Evolutionary conservation across 2,113 vertebrate species (phyloP).

Genomic region (Turdus rufiventris): DNA sequence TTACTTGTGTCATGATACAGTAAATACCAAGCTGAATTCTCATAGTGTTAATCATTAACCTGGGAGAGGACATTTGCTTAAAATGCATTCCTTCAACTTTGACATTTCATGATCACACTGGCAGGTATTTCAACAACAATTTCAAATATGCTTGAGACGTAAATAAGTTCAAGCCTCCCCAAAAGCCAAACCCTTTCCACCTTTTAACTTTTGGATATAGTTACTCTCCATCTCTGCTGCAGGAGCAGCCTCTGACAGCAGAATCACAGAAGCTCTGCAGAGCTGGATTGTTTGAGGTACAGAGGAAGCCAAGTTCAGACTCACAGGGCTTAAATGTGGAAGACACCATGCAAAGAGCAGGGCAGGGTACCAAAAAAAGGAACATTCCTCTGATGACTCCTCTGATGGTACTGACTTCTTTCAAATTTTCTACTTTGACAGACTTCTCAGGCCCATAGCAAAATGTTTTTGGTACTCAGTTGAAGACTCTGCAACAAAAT

Average conservation of each 20-base stretch:
- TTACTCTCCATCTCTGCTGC: too few species aligned
- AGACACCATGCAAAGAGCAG: not conserved
- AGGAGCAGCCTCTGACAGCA: not conserved
- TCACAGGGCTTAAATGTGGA: not conserved
- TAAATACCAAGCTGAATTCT: conserved; percentile 5
- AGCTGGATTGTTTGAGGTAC: not conserved
- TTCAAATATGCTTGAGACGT: not conserved
- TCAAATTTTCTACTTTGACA: not conserved
- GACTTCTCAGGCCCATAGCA: not conserved
- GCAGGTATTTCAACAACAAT: not conserved
- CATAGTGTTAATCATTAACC: conserved; percentile 24
- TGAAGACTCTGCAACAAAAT: not conserved
- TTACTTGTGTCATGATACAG: conserved; percentile 21
- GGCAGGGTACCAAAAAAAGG: not conserved
- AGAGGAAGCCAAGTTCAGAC: not conserved
- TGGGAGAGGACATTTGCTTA: not conserved
- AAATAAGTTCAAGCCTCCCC: not conserved
- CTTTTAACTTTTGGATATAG: not conserved
- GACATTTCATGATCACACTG: not conserved
- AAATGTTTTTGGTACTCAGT: not conserved
- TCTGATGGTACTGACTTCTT: not conserved
- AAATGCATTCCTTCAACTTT: not conserved
- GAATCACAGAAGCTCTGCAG: not conserved
- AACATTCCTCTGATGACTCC: not conserved
- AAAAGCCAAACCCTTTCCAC: not conserved